Evolutionary conservation across 92 coral and sea anemone genomes (phyloP), one percentile per base, ranked within the genome.

Genomic region (Epizoanthus ramosus): DNA sequence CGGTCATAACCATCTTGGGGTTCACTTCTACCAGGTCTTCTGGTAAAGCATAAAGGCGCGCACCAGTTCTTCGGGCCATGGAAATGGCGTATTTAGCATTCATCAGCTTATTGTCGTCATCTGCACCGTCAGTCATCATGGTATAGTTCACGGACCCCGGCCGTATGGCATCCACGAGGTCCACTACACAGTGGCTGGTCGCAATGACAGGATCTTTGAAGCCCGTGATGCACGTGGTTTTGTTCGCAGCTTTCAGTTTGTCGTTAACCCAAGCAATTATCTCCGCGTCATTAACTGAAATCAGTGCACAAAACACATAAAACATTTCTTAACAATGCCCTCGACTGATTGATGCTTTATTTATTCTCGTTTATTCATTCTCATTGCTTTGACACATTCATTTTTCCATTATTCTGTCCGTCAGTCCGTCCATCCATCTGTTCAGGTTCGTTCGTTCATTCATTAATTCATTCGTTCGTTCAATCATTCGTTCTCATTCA

Each of bases 61-160:
- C 97, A 47, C 99, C 99, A 75, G 91, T 81, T 81, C 88, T 97
- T 63, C 99, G 93, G 66, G 93, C 98, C 99, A 97, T 97, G 15
- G 98, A 97, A 79, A 94, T 92, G 15, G 99, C 99, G 77, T 94
- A 97, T 89, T 94, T 94, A 37, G 99, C 99, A 72, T 94, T 97
- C 72, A 89, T 84, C 75, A 94, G 68, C 85, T 86, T 87, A 68
- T 76, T 92, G 8, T 94, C 95, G 28, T 94, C 94, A 17, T 82
- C 89, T 1, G 84, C 83, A 0, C 87, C 95, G 12, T 83, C 58
- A 7, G 69, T 17, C 70, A 94, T 74, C 89, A 93, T 84, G 57
- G 87, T 80, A 87, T 97, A 97, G 22, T 88, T 82, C 39, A 94
- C 90, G 28, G 87, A 85, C 19, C 93, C 92, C 6, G 98, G 98